phyloP scores from a whole-genome alignment of 2,113 vertebrate species.

The Falco punctatus region DNA sequence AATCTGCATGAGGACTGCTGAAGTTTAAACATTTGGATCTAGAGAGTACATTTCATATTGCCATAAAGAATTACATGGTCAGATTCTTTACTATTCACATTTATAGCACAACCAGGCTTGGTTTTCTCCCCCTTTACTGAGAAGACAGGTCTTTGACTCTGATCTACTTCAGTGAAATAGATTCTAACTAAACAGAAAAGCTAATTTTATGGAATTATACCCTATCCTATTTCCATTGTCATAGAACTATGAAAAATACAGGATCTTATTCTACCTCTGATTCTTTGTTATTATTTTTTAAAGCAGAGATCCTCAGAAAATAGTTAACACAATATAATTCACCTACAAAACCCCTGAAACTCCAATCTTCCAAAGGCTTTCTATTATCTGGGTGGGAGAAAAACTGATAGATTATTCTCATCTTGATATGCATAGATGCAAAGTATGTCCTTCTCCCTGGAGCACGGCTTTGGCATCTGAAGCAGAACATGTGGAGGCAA shows the following conservation, averaged over 20 bases:
- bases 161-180: background rate
- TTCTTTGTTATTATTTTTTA: background rate
- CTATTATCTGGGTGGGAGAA: background rate
- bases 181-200: constrained; percentile 23
- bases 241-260: background rate
- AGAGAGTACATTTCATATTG: background rate
- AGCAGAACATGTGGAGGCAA: constrained; percentile 55
- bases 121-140: background rate
- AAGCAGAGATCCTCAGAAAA: background rate
- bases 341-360: background rate
- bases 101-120: background rate
- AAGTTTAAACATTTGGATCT: constrained; percentile 60
- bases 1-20: constrained; percentile 63
- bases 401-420: constrained; percentile 27
- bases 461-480: constrained; percentile 27
- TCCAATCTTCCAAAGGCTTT: background rate
- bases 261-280: background rate
- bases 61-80: constrained; percentile 3
- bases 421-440: constrained; percentile 38
- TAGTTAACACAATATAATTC: background rate
- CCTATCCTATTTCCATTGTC: background rate
- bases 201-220: background rate
- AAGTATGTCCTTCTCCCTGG: constrained; percentile 19
- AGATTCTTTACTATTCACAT: constrained; percentile 4
- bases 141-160: background rate